Percentiles rank a stretch among this genome's conserved stretches.
phyloP scores from a whole-genome alignment of 2,113 vertebrate genomes.

The Anarhynchus alexandrinus region DNA sequence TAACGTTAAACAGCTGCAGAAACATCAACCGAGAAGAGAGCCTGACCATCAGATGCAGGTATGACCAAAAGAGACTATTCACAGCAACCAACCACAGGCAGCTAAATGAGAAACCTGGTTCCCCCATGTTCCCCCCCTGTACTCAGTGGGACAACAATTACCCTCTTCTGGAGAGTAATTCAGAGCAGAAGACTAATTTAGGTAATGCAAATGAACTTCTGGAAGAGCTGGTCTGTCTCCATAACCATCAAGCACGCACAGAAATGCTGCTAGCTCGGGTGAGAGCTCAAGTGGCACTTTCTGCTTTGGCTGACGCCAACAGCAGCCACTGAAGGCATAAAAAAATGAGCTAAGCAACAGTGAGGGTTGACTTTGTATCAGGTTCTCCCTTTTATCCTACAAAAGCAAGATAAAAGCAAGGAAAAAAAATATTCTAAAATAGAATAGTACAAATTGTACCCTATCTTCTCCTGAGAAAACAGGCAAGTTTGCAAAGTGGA shows the following conservation, averaged over 20 bases:
- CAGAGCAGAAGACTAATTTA: neutral
- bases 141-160: neutral
- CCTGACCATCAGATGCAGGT: neutral
- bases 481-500: neutral
- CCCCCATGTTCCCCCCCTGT: neutral
- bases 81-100: neutral
- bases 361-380: neutral
- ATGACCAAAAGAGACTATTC: neutral
- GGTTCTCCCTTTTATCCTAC: neutral
- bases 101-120: neutral
- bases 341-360: neutral
- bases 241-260: neutral
- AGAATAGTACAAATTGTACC: neutral
- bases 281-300: neutral
- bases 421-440: neutral
- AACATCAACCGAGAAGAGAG: neutral
- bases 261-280: neutral
- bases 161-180: neutral
- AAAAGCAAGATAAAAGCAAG: conserved; percentile 2
- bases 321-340: neutral
- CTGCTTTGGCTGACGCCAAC: neutral
- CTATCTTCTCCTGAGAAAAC: neutral
- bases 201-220: neutral
- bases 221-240: neutral
- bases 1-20: neutral